Base-by-base conservation (phyloP, 1,140 invertebrate genomes). In the Adelges cooleyi region DNA sequence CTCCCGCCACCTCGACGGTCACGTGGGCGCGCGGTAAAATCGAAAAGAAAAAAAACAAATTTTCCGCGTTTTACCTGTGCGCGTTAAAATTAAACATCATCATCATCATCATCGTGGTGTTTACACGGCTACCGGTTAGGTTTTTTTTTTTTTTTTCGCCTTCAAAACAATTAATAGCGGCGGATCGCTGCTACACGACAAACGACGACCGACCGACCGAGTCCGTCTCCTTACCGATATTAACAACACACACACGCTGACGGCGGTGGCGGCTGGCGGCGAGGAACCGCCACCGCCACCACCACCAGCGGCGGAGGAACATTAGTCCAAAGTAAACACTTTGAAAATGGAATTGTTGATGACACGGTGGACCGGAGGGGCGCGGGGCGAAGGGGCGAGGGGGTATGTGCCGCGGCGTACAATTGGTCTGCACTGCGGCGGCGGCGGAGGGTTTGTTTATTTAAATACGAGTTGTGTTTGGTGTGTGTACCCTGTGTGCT, bases 301-400 rank as follows among this genome's bases (percentile, higher is more conserved):
- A n/a, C n/a, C n/a, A n/a, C n/a, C n/a, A n/a, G n/a, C n/a, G n/a
- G n/a, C 29, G 42, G 56, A 62, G 56, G 56, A 62, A 62, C 56
- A 62, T 62, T 62, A 62, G 56, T 62, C 56, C 56, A 62, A 62
- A 62, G 56, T 62, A 62, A 62, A 62, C 56, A 62, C 56, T 62
- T 62, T 46, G 56, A 62, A 62, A 62, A 62, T 62, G 56, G 56
- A 62, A 62, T 62, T 62, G 56, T 62, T 62, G 56, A 62, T 62
- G 56, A 62, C 56, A 62, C 56, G 33, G 56, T 62, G 27, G 56
- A 48, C 38, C 36, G 53, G 38, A 4, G 33, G 52, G 18, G 52
- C 29, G 15, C 2, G 3, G 8, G 17, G 18, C 29, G 15, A 38
- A 2, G 17, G 44, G 4, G 44, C 11, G 29, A 33, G 29, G 29